Evolutionary conservation across 23 tunicate species (phyloP), one percentile per base, ranked within the genome.

Genomic region (Halocynthia roretzi): DNA sequence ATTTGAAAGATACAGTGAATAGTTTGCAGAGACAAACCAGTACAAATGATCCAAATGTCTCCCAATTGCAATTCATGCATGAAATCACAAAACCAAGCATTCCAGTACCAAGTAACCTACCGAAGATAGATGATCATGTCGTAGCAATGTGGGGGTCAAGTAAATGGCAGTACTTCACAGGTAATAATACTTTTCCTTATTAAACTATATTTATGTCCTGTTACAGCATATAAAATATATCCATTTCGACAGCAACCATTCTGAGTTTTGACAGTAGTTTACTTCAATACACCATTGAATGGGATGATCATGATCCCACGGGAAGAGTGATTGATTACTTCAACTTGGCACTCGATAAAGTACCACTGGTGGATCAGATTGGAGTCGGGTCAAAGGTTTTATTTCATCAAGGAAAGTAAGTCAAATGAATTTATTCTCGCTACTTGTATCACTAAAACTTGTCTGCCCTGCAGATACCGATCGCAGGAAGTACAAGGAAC

Each of bases 151-250:
- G 98, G 98, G 86, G 84, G 6, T 8, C 23, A 12, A 90, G 90
- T 56, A 87, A 87, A 63, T 93, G 98, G 98, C 98, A 93, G 67
- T 93, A 93, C 67, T 93, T 93, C 57, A 93, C 98, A 60, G 96
- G 96, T 84, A 71, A 65, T 0, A 9, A 15, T 65, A 15, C 48
- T 9, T 15, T 11, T 65, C 22, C 17, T 14, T n/a, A 15, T 4
- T 1, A 58, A 58, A 58, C 63, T 14, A n/a, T 58, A 58, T 0
- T 15, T 58, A 58, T 58, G 18, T 68, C 72, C 19, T 15, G 5
- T 68, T 68, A 58, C 63, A 15, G 15, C 17, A 58, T 14, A 14
- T 58, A 58, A 14, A 15, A 0, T 56, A 14, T 53, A 18, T 57
- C 22, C 17, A 11, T 23, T 17, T n/a, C 51, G 70, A 6, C 68